Evolutionary conservation across 2,888 invertebrate species (phyloP).

Genomic region (Hyalella azteca): DNA sequence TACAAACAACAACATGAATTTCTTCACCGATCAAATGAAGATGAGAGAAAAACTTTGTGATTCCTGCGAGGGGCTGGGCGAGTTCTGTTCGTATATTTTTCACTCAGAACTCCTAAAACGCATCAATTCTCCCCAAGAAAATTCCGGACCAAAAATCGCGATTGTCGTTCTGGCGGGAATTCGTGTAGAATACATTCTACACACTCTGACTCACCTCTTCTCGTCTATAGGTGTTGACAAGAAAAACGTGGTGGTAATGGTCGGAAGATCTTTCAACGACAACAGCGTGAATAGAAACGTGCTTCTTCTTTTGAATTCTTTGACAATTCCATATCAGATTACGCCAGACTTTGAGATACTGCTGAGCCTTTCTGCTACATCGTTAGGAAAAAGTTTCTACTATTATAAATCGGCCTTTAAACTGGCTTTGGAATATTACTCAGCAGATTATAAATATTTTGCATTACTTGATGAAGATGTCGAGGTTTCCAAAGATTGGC

Average conservation of each 20-base stretch:
- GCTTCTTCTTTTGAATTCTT: slow-evolving; percentile 36
- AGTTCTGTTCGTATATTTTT: background rate
- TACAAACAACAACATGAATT: no score
- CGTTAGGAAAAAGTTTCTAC: slow-evolving; percentile 41
- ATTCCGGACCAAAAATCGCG: background rate
- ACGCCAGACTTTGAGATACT: background rate
- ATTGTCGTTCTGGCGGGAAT: background rate
- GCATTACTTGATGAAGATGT: slow-evolving; percentile 57
- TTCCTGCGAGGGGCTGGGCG: background rate
- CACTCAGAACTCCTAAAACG: background rate
- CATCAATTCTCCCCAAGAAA: background rate
- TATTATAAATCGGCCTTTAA: slow-evolving; percentile 46
- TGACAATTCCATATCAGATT: slow-evolving; percentile 38
- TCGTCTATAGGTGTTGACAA: background rate
- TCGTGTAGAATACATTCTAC: background rate
- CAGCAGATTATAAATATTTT: slow-evolving; percentile 40
- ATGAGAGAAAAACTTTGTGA: background rate
- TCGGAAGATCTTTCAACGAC: slow-evolving; percentile 35
- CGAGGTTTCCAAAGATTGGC: slow-evolving; percentile 51
- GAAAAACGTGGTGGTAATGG: slow-evolving; percentile 34
- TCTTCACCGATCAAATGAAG: background rate
- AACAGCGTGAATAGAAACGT: slow-evolving; percentile 29
- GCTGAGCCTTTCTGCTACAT: slow-evolving; percentile 34
- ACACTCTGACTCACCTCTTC: slow-evolving; percentile 35
- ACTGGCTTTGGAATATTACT: slow-evolving; percentile 40